Evolutionary conservation across 2,888 invertebrate species (phyloP).

Genomic region (Leptinotarsa juncta): DNA sequence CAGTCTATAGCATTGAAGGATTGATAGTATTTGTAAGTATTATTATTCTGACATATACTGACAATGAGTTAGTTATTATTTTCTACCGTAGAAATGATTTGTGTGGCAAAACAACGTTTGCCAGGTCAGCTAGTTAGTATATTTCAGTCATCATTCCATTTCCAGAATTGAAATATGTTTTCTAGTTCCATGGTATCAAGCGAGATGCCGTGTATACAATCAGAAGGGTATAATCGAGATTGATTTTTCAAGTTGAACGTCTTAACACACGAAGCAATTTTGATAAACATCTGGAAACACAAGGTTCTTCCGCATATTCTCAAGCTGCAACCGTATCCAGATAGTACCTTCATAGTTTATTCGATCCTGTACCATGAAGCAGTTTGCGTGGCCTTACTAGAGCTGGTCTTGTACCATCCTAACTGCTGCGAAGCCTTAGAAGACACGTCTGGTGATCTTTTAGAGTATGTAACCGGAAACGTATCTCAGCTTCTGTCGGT

Average conservation of each 20-base stretch:
- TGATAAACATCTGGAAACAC: slow-evolving; percentile 86
- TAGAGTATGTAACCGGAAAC: slow-evolving; percentile 83
- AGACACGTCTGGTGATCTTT: slow-evolving; percentile 82
- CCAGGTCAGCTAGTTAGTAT: too few relatives aligned
- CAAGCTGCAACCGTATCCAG: slow-evolving; percentile 74
- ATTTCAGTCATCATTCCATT: too few relatives aligned
- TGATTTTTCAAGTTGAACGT: slow-evolving; percentile 71
- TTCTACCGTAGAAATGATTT: too few relatives aligned
- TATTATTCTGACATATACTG: too few relatives aligned
- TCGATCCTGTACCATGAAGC: slow-evolving; percentile 69
- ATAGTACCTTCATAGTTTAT: slow-evolving; percentile 80
- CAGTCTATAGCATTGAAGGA: too few relatives aligned
- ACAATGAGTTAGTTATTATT: too few relatives aligned
- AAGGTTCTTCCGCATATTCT: slow-evolving; percentile 84
- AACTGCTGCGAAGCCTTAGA: slow-evolving; percentile 82
- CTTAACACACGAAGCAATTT: slow-evolving; percentile 85
- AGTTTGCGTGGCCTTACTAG: slow-evolving; percentile 82
- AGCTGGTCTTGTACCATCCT: slow-evolving; percentile 84
- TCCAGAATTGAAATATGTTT: too few relatives aligned
- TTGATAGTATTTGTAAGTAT: too few relatives aligned
- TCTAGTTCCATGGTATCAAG: too few relatives aligned
- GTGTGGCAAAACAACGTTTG: too few relatives aligned
- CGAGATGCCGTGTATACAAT: background rate
- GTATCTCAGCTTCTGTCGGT: slow-evolving; percentile 73
- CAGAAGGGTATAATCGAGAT: background rate